Percentiles rank a stretch among this genome's conserved stretches.
These are phyloP conservation scores for Lagria hirta DNA, from an alignment of 2,888 invertebrate genomes.

Conservation along the genomic window DNA sequence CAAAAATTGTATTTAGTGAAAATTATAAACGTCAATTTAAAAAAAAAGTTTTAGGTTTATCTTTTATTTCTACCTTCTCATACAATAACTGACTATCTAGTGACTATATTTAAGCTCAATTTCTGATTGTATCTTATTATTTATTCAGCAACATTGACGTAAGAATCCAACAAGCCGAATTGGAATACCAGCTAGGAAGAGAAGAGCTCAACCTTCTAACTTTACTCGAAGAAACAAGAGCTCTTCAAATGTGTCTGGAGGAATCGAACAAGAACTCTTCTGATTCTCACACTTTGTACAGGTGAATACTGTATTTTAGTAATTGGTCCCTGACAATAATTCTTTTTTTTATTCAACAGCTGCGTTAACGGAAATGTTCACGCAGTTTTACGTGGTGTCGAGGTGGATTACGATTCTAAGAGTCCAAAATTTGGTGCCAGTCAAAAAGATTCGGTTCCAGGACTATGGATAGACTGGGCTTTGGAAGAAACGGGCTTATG, in stretches of 20 bases:
- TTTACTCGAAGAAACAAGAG: conserved; percentile 79
- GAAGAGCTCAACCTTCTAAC: conserved; percentile 86
- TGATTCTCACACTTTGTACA: conserved; percentile 53
- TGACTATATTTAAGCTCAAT: too few relatives aligned
- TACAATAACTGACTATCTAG: too few relatives aligned
- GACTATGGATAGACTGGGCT: conserved; percentile 79
- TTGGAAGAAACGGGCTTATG: conserved; percentile 73
- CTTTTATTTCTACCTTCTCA: too few relatives aligned
- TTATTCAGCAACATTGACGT: conserved; percentile 79
- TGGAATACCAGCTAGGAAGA: conserved; percentile 84
- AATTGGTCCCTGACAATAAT: too few relatives aligned
- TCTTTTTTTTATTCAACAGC: conserved; percentile 20
- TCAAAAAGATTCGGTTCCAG: conserved; percentile 64
- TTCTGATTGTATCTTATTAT: too few relatives aligned
- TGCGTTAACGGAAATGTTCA: conserved; percentile 35
- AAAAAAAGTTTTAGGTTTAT: too few relatives aligned
- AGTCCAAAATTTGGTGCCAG: conserved; percentile 74
- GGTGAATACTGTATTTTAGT: conserved; percentile 37
- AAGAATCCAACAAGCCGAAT: conserved; percentile 85
- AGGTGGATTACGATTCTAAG: conserved; percentile 69
- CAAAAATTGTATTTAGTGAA: too few relatives aligned
- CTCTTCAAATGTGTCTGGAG: conserved; percentile 76
- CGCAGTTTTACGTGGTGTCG: conserved; percentile 64
- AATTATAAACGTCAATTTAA: too few relatives aligned
- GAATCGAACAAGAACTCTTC: conserved; percentile 57